Evolutionary conservation across 2,113 vertebrate genomes (phyloP), one percentile per base, ranked within the genome.

Genomic region (Opisthocomus hoazin): DNA sequence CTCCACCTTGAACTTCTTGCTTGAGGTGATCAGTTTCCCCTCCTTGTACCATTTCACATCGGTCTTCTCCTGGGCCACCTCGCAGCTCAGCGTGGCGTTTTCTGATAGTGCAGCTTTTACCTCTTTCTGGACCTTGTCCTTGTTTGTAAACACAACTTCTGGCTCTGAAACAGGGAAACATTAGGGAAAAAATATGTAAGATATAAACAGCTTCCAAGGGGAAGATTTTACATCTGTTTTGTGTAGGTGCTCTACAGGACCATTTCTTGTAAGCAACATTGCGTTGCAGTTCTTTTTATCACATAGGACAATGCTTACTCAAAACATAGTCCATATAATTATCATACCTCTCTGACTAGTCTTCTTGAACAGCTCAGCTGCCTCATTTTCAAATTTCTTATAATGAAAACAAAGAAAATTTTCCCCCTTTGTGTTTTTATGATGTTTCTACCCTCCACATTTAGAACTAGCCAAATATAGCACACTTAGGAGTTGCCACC

Each of bases 1-100:
- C 84, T 98, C 98, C 17, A 98, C 89, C 85, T 93, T 97, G n/a
- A 98, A 78, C 15, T 73, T 97, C 92, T 94, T 93, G 69, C 97
- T 98, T 66, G 97, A 97, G 84, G 95, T 93, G 70, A 95, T 63
- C 57, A 92, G 64, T 37, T 95, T 94, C 34, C 94, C 93, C 4
- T 95, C 94, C 69, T 92, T 96, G 84, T 88, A 95, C 93, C 84
- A 94, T 9, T 87, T 97, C 84, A 97, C 94, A 36, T 97, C 95
- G 4, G 93, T 92, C 65, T 96, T 60, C 51, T 85, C 90, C 54
- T 96, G 75, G 57, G 81, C 95, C 92, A 97, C 94, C 78, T 97
- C 76, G 14, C 97, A 92, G 94, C 90, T 90, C 30, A 97, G 81
- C 0, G 20, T 80, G 76, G 96, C 76, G 0, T 66, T 86, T 87